phyloP scores from a whole-genome alignment of 2,113 vertebrate species.

The Phaethornis superciliosus region DNA sequence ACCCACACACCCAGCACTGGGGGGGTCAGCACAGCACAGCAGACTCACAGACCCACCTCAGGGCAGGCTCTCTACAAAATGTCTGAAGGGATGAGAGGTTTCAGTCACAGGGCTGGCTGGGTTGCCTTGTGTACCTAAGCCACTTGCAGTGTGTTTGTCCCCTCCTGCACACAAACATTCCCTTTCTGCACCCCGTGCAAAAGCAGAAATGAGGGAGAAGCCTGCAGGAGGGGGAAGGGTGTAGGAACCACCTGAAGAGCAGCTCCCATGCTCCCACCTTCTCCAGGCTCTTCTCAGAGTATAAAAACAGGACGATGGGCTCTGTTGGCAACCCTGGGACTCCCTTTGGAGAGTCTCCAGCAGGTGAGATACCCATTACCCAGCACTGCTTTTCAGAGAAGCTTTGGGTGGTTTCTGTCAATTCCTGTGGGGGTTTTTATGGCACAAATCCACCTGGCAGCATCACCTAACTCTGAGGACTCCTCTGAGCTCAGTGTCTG shows the following conservation, averaged over 20 bases:
- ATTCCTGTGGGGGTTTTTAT: not conserved
- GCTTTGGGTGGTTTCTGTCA: not conserved
- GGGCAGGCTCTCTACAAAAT: fast-evolving
- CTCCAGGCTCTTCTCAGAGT: not conserved
- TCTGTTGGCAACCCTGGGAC: not conserved
- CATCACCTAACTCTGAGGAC: not conserved
- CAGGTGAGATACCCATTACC: fast-evolving
- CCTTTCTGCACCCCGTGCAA: fast-evolving
- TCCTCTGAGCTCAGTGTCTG: fast-evolving
- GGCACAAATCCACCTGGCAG: not conserved
- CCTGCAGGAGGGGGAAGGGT: fast-evolving
- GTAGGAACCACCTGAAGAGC: fast-evolving
- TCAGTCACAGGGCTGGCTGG: not conserved
- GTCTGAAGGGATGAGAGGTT: not conserved
- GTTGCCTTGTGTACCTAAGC: fast-evolving
- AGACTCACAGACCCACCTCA: too few relatives aligned
- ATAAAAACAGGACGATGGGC: not conserved
- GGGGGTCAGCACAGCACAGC: not conserved
- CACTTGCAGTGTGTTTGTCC: not conserved
- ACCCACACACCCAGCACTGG: fast-evolving
- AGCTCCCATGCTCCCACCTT: not conserved
- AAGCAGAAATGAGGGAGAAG: not conserved
- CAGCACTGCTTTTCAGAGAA: not conserved
- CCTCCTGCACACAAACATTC: fast-evolving
- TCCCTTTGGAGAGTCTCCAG: too few relatives aligned